Evolutionary conservation across 2,888 invertebrate genomes (phyloP).

Genomic region (Oxystoma pomonae): DNA sequence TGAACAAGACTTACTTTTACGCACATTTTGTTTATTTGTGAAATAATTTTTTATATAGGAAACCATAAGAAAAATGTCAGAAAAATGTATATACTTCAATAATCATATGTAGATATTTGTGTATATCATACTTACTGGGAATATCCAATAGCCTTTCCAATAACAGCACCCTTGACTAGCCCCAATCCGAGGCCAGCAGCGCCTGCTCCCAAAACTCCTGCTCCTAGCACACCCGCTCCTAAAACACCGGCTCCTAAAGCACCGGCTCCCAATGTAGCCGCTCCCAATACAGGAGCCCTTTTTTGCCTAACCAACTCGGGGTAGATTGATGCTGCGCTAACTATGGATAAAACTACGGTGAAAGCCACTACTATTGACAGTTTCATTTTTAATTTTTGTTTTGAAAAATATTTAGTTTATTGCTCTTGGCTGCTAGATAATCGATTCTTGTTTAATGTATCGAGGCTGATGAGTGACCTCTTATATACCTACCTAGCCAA

Average conservation of each 20-base stretch:
- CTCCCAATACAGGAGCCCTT: conserved; percentile 18
- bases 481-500: background rate
- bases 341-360: conserved; percentile 19
- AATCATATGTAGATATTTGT: background rate
- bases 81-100: background rate
- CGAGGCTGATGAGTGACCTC: background rate
- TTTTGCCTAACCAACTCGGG: conserved; percentile 18
- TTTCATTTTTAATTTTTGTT: conserved; percentile 22
- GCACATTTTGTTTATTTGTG: background rate
- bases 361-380: conserved; percentile 17
- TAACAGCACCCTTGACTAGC: conserved; percentile 19
- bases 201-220: conserved; percentile 23
- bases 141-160: conserved; percentile 16
- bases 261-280: conserved; percentile 16
- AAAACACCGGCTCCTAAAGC: conserved; percentile 19
- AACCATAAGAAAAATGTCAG: background rate
- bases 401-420: background rate
- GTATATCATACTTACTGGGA: background rate
- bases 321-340: conserved; percentile 19
- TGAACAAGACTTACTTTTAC: background rate
- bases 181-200: conserved; percentile 16
- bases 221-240: conserved; percentile 26
- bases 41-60: background rate
- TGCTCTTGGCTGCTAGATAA: background rate
- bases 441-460: background rate